Evolutionary conservation across 2,797 vertebrate genomes (phyloP).

Genomic region (Ctenopoma multispine): DNA sequence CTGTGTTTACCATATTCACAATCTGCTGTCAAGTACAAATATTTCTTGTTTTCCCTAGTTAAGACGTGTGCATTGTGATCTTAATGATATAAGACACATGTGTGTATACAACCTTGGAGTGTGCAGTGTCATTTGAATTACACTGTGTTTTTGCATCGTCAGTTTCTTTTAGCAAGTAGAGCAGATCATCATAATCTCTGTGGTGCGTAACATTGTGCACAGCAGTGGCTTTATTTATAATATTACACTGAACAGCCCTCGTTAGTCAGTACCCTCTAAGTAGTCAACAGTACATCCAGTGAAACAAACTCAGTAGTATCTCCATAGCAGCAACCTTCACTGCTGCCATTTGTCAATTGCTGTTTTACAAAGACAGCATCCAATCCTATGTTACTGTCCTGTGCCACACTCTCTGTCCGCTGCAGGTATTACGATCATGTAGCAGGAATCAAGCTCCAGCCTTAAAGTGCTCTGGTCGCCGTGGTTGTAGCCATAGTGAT

Average conservation of each 20-base stretch:
- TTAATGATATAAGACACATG: constrained; percentile 27
- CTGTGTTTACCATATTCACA: constrained; percentile 23
- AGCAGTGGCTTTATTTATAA: constrained; percentile 32
- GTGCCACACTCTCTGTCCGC: not conserved
- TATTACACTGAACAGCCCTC: constrained; percentile 17
- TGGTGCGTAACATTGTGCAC: constrained; percentile 4
- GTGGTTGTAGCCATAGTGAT: constrained; percentile 28
- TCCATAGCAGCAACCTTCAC: constrained; percentile 23
- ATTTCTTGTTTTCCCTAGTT: constrained; percentile 18
- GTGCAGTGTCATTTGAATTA: not conserved
- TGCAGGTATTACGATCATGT: constrained; percentile 30
- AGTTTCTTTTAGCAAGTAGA: constrained; percentile 24
- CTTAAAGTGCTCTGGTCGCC: constrained; percentile 72
- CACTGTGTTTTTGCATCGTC: constrained; percentile 37
- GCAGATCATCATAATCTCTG: constrained; percentile 23
- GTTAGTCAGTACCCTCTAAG: constrained; percentile 28
- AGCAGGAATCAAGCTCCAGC: constrained; percentile 12
- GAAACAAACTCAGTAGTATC: constrained; percentile 64
- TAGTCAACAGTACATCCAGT: constrained; percentile 59
- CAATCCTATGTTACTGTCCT: constrained; percentile 5
- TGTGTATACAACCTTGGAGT: constrained; percentile 26
- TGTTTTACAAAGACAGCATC: constrained; percentile 6
- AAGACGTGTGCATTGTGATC: constrained; percentile 51
- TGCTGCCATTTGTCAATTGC: constrained; percentile 2
- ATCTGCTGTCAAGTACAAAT: constrained; percentile 6